Evolutionary conservation across 2,888 invertebrate genomes (phyloP).

Genomic region (Trissolcus japonicus): DNA sequence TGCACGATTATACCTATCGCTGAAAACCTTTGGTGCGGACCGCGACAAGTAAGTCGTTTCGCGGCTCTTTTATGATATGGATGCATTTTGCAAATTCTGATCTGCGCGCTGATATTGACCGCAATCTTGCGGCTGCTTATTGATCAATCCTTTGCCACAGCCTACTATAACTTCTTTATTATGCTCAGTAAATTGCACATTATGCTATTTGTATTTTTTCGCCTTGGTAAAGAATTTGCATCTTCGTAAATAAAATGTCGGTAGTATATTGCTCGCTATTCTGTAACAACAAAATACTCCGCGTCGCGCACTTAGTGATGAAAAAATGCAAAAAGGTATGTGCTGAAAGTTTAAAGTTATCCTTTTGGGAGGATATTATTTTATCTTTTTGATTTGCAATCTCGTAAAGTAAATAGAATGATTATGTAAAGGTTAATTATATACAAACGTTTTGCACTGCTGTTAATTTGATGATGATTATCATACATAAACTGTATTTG

Average conservation of each 20-base stretch:
- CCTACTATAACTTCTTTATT: constrained; percentile 20
- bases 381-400: background rate
- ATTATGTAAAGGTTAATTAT: background rate
- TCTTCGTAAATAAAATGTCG: constrained; percentile 2
- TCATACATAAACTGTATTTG: background rate
- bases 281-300: background rate
- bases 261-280: background rate
- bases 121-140: constrained; percentile 21
- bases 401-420: background rate
- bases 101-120: constrained; percentile 28
- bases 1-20: constrained; percentile 27
- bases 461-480: background rate
- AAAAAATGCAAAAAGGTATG: background rate
- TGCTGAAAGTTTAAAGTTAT: no score
- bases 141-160: constrained; percentile 17
- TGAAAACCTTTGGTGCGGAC: constrained; percentile 1
- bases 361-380: no score
- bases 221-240: background rate
- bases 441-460: no score
- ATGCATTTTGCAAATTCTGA: constrained; percentile 32
- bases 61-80: constrained; percentile 26
- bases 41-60: constrained; percentile 33
- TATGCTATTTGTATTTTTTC: constrained; percentile 10
- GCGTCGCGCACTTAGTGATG: background rate
- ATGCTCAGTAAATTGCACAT: constrained; percentile 11